phyloP scores from a whole-genome alignment of 2,797 vertebrate genomes.

The Pseudopleuronectes americanus region DNA sequence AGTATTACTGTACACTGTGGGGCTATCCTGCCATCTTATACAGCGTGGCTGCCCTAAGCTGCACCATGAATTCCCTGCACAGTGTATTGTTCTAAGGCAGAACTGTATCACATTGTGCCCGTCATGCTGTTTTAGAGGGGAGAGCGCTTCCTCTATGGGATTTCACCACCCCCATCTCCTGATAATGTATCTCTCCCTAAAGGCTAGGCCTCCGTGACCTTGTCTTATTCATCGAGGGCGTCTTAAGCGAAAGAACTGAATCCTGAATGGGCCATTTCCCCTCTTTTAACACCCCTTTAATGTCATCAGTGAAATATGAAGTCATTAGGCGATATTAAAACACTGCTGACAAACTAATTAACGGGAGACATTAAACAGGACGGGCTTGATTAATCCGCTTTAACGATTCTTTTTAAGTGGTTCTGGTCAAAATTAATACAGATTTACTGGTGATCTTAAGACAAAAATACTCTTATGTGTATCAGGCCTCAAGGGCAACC shows the following conservation, averaged over 20 bases:
- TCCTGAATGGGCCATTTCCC: constrained; percentile 97
- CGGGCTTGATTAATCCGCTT: constrained; percentile 99
- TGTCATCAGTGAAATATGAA: constrained; percentile 99
- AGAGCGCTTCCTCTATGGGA: constrained; percentile 79
- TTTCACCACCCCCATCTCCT: constrained; percentile 74
- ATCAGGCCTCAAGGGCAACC: constrained; percentile 79
- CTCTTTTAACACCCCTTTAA: constrained; percentile 98
- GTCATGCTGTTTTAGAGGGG: constrained; percentile 82
- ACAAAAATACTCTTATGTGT: constrained; percentile 77
- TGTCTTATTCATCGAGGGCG: constrained; percentile 81
- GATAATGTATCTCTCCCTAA: constrained; percentile 83
- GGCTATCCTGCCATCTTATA: constrained; percentile 66
- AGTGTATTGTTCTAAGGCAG: constrained; percentile 76
- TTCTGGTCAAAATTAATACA: constrained; percentile 99
- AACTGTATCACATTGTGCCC: constrained; percentile 85
- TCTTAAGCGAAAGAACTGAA: constrained; percentile 80
- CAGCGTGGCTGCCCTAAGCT: constrained; percentile 64
- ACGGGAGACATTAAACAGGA: constrained; percentile 99
- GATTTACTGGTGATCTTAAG: constrained; percentile 97
- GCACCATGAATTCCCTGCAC: constrained; percentile 74
- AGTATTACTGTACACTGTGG: constrained; percentile 54
- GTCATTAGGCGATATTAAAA: constrained; percentile 99
- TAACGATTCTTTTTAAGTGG: constrained; percentile 99
- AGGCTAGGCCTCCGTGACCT: constrained; percentile 81
- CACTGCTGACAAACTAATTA: constrained; percentile 99